phyloP scores from a whole-genome alignment of 2,113 vertebrate species.

The Nymphicus hollandicus region DNA sequence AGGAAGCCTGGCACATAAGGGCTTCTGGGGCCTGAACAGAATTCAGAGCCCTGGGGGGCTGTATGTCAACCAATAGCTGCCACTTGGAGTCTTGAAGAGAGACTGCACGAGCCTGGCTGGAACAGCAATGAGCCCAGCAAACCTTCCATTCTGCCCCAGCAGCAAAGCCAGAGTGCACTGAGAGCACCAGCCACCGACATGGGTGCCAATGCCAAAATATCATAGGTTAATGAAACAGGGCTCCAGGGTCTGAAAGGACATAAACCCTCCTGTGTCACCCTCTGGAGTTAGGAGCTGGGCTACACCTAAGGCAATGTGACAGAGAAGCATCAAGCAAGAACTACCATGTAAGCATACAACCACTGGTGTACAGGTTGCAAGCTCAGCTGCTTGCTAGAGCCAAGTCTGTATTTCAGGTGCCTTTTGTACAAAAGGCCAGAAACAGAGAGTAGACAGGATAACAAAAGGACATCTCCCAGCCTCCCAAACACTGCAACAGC shows the following conservation, averaged over 20 bases:
- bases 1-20: neutral
- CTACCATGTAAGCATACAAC: neutral
- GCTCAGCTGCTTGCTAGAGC: neutral
- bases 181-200: neutral
- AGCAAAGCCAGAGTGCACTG: neutral
- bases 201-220: rapidly evolving
- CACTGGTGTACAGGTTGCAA: neutral
- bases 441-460: neutral
- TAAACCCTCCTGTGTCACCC: neutral
- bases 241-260: neutral
- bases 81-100: neutral
- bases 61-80: neutral
- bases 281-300: neutral
- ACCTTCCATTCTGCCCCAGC: neutral
- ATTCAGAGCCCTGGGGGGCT: neutral
- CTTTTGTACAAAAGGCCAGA: neutral
- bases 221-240: neutral
- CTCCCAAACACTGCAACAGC: neutral
- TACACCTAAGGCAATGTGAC: neutral
- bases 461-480: neutral
- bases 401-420: neutral
- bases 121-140: neutral
- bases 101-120: neutral
- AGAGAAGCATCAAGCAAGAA: neutral
- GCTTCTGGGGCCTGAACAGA: neutral